A percentile compares a stretch with the other conserved stretches of the same genome.
phyloP scores from a whole-genome alignment of 2,797 vertebrate species.

The Artibeus lituratus region DNA sequence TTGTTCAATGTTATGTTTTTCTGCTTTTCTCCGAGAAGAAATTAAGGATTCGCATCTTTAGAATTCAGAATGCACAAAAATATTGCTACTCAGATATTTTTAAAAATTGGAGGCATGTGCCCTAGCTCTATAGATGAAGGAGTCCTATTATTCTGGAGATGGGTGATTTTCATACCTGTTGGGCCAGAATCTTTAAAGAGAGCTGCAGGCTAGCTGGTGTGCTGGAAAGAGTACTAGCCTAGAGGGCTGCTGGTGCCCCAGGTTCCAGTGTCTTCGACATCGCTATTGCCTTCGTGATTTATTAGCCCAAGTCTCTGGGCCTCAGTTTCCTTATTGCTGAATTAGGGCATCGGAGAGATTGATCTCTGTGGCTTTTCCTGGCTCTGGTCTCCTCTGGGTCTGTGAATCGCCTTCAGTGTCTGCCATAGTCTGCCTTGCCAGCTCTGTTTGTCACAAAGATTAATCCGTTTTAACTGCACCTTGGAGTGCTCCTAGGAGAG shows the following conservation, averaged over 20 bases:
- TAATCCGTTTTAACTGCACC: slow-evolving; percentile 78
- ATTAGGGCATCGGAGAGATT: neutral
- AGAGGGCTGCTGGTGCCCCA: neutral
- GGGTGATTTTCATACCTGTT: slow-evolving; percentile 53
- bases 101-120: neutral
- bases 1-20: neutral
- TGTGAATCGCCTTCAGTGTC: slow-evolving; percentile 76
- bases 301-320: slow-evolving; percentile 15
- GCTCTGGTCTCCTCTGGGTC: slow-evolving; percentile 59
- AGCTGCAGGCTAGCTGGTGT: neutral
- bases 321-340: slow-evolving; percentile 68
- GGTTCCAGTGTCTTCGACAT: neutral
- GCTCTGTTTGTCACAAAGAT: slow-evolving; percentile 75
- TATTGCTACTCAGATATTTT: neutral
- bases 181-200: slow-evolving; percentile 35
- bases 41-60: neutral
- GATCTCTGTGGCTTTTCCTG: slow-evolving; percentile 55
- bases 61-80: slow-evolving; percentile 4
- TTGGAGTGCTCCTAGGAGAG: slow-evolving; percentile 69
- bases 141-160: neutral
- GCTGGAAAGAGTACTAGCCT: neutral
- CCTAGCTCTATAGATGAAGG: neutral
- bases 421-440: slow-evolving; percentile 57
- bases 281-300: neutral
- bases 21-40: neutral